Evolutionary conservation across 2,113 vertebrate species (phyloP).

Genomic region (Cyanistes caeruleus): DNA sequence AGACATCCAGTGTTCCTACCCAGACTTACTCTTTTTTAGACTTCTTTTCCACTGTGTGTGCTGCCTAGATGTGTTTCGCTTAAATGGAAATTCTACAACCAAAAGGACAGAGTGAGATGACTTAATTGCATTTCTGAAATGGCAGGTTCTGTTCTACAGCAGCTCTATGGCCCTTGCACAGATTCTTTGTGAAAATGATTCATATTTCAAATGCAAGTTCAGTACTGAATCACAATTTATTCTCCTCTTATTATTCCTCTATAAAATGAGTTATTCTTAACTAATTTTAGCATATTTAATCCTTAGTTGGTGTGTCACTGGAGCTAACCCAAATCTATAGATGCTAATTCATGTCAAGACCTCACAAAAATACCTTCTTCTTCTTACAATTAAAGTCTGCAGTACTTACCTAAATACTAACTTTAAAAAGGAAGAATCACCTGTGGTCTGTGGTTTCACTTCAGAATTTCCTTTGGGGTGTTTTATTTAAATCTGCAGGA

Average conservation of each 20-base stretch:
- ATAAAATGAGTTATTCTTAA: neutral
- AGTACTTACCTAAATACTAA: neutral
- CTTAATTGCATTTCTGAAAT: neutral
- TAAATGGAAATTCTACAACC: neutral
- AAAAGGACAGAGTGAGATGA: neutral
- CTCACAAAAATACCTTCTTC: neutral
- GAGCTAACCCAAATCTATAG: neutral
- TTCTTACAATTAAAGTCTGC: neutral
- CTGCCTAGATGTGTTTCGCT: neutral
- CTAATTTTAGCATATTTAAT: neutral
- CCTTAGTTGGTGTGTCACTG: neutral
- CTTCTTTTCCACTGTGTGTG: neutral
- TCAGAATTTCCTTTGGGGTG: constrained; percentile 18
- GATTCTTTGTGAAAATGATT: neutral
- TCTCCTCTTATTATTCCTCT: neutral
- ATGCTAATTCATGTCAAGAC: neutral
- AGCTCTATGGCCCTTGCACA: neutral
- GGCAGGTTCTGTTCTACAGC: neutral
- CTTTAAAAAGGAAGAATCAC: neutral
- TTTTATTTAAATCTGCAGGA: constrained; percentile 37
- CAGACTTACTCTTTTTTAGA: neutral
- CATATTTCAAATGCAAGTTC: neutral
- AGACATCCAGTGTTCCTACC: neutral
- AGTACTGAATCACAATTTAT: neutral
- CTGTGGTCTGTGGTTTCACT: neutral